Evolutionary conservation across 2,797 vertebrate species (phyloP).

Genomic region (Melanotaenia trifasciata): DNA sequence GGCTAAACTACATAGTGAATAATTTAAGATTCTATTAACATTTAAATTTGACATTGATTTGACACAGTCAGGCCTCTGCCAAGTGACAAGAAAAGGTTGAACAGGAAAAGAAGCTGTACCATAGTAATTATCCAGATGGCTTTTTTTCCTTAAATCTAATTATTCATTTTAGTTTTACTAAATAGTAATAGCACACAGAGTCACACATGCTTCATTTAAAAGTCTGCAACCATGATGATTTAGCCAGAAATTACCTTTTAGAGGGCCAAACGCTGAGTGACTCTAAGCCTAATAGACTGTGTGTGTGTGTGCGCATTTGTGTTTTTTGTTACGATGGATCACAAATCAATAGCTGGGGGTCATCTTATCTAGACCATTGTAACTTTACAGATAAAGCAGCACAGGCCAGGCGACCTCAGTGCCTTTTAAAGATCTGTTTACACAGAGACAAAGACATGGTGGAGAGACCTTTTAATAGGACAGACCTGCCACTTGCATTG

Average conservation of each 20-base stretch:
- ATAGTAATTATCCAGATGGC: slow-evolving; percentile 55
- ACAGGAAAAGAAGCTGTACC: slow-evolving; percentile 41
- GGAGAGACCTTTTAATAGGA: slow-evolving; percentile 79
- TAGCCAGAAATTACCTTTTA: slow-evolving; percentile 69
- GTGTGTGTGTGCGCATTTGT: slow-evolving; percentile 10
- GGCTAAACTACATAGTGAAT: slow-evolving; percentile 82
- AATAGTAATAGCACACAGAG: neutral
- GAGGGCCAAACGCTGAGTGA: slow-evolving; percentile 61
- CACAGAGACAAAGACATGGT: slow-evolving; percentile 65
- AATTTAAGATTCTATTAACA: slow-evolving; percentile 87
- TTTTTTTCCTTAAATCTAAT: slow-evolving; percentile 28
- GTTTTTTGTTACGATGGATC: slow-evolving; percentile 51
- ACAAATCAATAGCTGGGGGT: slow-evolving; percentile 72
- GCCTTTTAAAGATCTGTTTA: slow-evolving; percentile 76
- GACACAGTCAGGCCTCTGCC: slow-evolving; percentile 71
- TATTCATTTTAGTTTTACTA: slow-evolving; percentile 30
- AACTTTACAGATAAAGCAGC: slow-evolving; percentile 74
- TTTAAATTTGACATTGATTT: slow-evolving; percentile 87
- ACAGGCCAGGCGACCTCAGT: slow-evolving; percentile 56
- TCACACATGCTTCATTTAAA: slow-evolving; percentile 5
- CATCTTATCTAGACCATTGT: slow-evolving; percentile 70
- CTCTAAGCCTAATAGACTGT: slow-evolving; percentile 49
- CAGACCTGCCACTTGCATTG: slow-evolving; percentile 73
- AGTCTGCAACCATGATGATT: slow-evolving; percentile 26
- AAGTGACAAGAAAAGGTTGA: slow-evolving; percentile 59